Evolutionary conservation across 2,888 invertebrate species (phyloP).

Genomic region (Caenorhabditis zanzibari): DNA sequence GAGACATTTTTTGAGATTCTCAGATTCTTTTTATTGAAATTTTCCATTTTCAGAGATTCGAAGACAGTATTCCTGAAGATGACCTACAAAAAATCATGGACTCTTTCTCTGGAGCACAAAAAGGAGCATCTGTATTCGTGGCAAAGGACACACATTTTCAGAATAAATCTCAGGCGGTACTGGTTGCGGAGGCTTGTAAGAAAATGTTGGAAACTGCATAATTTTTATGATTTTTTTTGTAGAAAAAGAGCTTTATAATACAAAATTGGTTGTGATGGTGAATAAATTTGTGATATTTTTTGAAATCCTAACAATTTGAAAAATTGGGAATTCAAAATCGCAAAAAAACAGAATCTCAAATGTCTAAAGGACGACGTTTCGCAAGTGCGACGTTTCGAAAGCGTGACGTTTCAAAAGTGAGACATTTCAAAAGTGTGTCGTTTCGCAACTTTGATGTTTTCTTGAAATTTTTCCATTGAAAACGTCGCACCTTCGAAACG

Average conservation of each 20-base stretch:
- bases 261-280: no score
- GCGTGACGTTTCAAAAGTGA: no score
- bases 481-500: no score
- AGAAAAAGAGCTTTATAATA: background rate
- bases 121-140: constrained; percentile 51
- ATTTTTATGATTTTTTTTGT: constrained; percentile 84
- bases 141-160: constrained; percentile 55
- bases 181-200: constrained; percentile 27
- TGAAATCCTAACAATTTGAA: background rate
- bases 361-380: no score
- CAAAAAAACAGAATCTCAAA: background rate
- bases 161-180: constrained; percentile 42
- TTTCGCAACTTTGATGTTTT: no score
- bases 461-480: no score
- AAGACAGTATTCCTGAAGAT: constrained; percentile 17
- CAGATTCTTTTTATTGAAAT: no score
- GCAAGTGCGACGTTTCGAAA: no score
- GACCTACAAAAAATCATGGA: constrained; percentile 27
- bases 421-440: no score
- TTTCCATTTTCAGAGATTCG: constrained; percentile 34
- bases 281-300: background rate
- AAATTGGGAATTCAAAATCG: no score
- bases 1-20: no score
- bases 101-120: constrained; percentile 14
- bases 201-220: constrained; percentile 27